These are phyloP conservation scores for Phorcus lineatus DNA, from an alignment of 2,888 invertebrate species.

Conservation along the genomic window DNA sequence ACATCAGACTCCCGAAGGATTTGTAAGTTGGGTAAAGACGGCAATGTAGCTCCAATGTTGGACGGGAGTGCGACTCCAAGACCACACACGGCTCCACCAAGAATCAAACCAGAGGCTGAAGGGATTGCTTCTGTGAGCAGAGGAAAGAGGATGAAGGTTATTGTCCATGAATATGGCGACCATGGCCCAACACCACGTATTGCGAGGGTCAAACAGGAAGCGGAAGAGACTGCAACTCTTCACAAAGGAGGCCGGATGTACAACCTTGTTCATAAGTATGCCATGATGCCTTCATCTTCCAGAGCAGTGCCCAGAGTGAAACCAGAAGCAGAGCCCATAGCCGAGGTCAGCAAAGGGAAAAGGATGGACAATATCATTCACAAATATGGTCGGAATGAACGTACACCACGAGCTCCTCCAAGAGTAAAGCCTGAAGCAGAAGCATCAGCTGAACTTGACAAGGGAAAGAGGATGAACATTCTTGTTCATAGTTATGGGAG, in stretches of 20 bases:
- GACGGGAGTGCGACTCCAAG: slow-evolving; percentile 55
- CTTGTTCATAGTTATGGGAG: slow-evolving; percentile 51
- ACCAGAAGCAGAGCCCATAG: slow-evolving; percentile 55
- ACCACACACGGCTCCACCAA: slow-evolving; percentile 57
- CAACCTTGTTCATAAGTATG: slow-evolving; percentile 53
- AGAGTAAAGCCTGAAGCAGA: slow-evolving; percentile 55
- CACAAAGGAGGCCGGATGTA: slow-evolving; percentile 62
- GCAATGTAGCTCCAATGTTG: slow-evolving; percentile 51
- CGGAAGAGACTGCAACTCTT: slow-evolving; percentile 53
- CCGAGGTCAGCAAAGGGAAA: slow-evolving; percentile 55
- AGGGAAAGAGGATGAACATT: slow-evolving; percentile 50
- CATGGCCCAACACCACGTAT: slow-evolving; percentile 43
- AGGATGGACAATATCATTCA: slow-evolving; percentile 55
- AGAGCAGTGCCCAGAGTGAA: slow-evolving; percentile 59
- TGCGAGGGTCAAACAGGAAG: slow-evolving; percentile 63
- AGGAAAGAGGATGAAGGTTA: slow-evolving; percentile 56
- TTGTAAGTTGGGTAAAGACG: slow-evolving; percentile 54
- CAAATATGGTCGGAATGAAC: slow-evolving; percentile 36
- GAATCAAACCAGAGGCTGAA: slow-evolving; percentile 60
- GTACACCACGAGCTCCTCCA: slow-evolving; percentile 44
- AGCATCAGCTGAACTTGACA: slow-evolving; percentile 48
- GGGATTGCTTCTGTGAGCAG: slow-evolving; percentile 50
- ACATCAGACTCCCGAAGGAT: slow-evolving; percentile 50
- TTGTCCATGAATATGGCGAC: slow-evolving; percentile 61
- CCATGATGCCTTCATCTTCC: slow-evolving; percentile 44